Evolutionary conservation across 2,797 vertebrate species (phyloP).

Genomic region (Emydoidea blandingii): DNA sequence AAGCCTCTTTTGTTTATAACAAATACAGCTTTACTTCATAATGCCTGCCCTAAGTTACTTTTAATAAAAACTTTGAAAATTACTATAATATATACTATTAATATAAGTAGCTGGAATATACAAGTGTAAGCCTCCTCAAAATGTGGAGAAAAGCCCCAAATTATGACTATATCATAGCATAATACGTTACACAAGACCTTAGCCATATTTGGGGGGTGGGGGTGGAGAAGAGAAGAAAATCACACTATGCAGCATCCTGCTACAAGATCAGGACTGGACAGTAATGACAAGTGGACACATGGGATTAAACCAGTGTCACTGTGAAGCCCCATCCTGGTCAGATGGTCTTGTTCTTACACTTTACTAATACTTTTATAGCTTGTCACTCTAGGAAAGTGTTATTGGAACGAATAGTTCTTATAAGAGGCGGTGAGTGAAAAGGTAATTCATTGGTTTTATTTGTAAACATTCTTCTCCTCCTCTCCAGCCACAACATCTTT

Average conservation of each 20-base stretch:
- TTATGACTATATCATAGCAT: not conserved
- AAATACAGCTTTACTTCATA: not conserved
- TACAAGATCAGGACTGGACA: not conserved
- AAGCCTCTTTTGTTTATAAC: slow-evolving; percentile 6
- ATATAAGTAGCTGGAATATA: not conserved
- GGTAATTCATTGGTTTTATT: not conserved
- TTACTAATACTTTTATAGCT: not conserved
- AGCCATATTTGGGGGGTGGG: not conserved
- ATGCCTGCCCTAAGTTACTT: not conserved
- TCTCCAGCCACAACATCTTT: not conserved
- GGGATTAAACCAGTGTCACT: not conserved
- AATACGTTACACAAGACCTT: not conserved
- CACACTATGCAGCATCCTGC: not conserved
- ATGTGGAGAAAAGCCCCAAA: not conserved
- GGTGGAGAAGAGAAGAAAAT: not conserved
- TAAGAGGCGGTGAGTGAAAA: not conserved
- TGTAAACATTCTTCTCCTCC: not conserved
- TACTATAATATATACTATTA: not conserved
- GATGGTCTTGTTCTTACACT: not conserved
- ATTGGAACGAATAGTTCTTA: not conserved
- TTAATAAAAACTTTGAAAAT: slow-evolving; percentile 17
- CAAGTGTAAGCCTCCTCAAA: not conserved
- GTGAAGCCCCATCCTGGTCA: not conserved
- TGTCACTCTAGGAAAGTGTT: not conserved
- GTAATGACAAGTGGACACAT: not conserved